These are phyloP conservation scores for Tympanuchus pallidicinctus DNA, from an alignment of 2,113 vertebrate genomes.

Conservation along the genomic window DNA sequence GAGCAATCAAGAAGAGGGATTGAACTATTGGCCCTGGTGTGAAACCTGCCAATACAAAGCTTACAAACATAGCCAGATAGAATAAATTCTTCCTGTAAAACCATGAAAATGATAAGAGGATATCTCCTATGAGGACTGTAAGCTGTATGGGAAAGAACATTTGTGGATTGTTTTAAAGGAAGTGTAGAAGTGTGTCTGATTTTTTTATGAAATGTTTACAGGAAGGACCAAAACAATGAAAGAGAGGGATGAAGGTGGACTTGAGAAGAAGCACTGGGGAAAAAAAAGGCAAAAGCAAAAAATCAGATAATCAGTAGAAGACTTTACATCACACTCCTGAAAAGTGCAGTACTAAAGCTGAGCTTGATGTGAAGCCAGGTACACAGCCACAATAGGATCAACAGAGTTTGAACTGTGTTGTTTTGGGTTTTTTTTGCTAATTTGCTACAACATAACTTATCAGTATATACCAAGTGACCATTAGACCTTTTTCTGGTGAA, in stretches of 20 bases:
- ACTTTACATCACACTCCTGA: not conserved
- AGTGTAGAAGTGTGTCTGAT: not conserved
- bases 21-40: not conserved
- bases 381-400: not conserved
- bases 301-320: not conserved
- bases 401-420: not conserved
- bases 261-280: not conserved
- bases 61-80: not conserved
- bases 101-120: fast-evolving
- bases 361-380: not conserved
- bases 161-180: not conserved
- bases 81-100: not conserved
- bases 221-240: not conserved
- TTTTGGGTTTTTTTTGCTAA: not conserved
- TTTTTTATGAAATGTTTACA: not conserved
- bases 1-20: not conserved
- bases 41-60: fast-evolving
- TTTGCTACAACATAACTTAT: not conserved
- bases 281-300: not conserved
- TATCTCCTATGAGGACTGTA: not conserved
- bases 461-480: not conserved
- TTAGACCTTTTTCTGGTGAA: not conserved
- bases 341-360: not conserved
- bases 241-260: fast-evolving
- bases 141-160: not conserved